Evolutionary conservation across 1,140 invertebrate species (phyloP).

Genomic region (Pseudomyrmex gracilis): DNA sequence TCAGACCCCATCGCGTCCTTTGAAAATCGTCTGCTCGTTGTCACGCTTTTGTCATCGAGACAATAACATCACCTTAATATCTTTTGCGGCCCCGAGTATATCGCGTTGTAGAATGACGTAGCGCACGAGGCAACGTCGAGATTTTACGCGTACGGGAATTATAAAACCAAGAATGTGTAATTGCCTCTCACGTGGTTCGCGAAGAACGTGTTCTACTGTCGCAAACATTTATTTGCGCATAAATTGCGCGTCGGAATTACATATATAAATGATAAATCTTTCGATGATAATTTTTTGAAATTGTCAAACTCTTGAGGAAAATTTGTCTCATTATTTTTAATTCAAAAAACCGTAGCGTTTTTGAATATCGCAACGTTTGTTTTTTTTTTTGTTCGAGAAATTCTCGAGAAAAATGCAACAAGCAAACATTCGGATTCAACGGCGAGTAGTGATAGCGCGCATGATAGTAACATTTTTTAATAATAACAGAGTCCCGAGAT

Average conservation of each 20-base stretch:
- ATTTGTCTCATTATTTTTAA: background rate
- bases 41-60: conserved; percentile 47
- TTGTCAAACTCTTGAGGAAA: too few relatives aligned
- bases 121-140: conserved; percentile 33
- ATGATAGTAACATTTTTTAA: too few relatives aligned
- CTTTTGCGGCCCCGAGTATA: conserved; percentile 5
- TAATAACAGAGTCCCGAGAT: too few relatives aligned
- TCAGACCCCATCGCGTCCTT: background rate
- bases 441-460: too few relatives aligned
- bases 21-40: conserved; percentile 19
- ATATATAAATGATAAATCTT: too few relatives aligned
- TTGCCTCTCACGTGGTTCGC: conserved; percentile 35
- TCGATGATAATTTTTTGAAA: too few relatives aligned
- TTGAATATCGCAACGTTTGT: background rate
- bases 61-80: conserved; percentile 46
- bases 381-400: background rate
- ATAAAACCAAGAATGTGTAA: conserved; percentile 17
- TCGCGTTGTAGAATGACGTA: conserved; percentile 26
- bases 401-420: background rate
- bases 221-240: conserved; percentile 37
- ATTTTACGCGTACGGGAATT: conserved; percentile 25
- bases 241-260: conserved; percentile 18
- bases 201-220: conserved; percentile 12
- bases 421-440: background rate
- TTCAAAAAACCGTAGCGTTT: background rate